Evolutionary conservation across 2,888 invertebrate genomes (phyloP).

Genomic region (Drosophila flavopinicola): DNA sequence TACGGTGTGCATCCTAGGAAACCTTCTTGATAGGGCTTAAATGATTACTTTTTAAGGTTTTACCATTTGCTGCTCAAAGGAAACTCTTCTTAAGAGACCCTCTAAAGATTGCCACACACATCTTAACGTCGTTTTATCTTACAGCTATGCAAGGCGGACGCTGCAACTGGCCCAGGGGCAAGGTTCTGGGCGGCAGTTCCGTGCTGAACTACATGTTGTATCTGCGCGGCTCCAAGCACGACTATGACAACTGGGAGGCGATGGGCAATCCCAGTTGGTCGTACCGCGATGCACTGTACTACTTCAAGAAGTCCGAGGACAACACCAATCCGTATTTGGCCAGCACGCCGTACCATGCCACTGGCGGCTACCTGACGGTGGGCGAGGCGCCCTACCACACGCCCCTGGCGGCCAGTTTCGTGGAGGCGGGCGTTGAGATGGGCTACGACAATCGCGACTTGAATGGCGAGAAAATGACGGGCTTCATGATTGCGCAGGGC

Average conservation of each 20-base stretch:
- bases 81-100: too few species aligned
- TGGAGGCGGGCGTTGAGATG: conserved; percentile 92
- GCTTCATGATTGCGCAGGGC: conserved; percentile 95
- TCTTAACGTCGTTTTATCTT: background rate
- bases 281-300: conserved; percentile 90
- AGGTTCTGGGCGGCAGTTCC: conserved; percentile 95
- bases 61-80: too few species aligned
- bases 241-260: conserved; percentile 95
- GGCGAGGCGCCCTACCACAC: conserved; percentile 95
- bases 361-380: conserved; percentile 92
- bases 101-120: too few species aligned
- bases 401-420: conserved; percentile 91
- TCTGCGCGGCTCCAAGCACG: conserved; percentile 93
- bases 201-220: conserved; percentile 97
- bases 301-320: conserved; percentile 96
- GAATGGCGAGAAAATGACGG: conserved; percentile 93
- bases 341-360: conserved; percentile 91
- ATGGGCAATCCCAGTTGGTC: conserved; percentile 96
- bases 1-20: too few species aligned
- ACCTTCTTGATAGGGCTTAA: too few species aligned
- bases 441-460: conserved; percentile 94
- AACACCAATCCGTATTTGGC: conserved; percentile 93
- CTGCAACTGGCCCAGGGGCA: conserved; percentile 96
- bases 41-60: too few species aligned
- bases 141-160: conserved; percentile 93